Percentiles rank a stretch among this genome's conserved stretches.
These are phyloP conservation scores for Rhabdornis inornatus DNA, from an alignment of 2,113 vertebrate genomes.

Conservation along the genomic window DNA sequence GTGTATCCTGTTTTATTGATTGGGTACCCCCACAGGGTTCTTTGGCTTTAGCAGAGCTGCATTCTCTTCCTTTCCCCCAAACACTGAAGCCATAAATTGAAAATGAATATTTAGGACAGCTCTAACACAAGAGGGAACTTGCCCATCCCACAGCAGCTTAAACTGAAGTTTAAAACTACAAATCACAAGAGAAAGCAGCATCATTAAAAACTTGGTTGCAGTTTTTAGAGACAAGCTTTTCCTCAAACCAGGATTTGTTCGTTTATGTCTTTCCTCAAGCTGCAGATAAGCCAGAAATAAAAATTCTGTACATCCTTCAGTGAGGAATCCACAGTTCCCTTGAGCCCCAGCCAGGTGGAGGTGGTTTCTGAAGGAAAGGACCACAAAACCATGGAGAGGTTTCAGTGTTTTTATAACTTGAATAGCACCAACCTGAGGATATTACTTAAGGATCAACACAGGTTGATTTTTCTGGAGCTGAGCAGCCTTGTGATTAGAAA, in stretches of 20 bases:
- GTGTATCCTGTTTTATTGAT: background rate
- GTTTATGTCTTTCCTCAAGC: conserved; percentile 27
- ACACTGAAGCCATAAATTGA: background rate
- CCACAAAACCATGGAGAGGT: background rate
- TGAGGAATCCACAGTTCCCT: background rate
- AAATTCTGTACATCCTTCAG: background rate
- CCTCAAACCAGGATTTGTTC: background rate
- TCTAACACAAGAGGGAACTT: background rate
- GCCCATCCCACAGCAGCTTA: background rate
- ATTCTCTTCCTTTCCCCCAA: background rate
- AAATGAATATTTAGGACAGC: background rate
- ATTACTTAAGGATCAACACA: background rate
- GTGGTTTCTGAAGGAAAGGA: conserved; percentile 6
- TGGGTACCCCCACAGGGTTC: background rate
- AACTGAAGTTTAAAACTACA: background rate
- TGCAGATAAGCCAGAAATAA: background rate
- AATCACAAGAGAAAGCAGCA: background rate
- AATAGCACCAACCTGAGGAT: background rate
- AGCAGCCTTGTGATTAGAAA: background rate
- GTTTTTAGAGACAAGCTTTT: background rate
- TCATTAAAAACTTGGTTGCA: background rate
- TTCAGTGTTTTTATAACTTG: background rate
- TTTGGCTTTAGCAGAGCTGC: background rate
- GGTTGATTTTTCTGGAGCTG: background rate
- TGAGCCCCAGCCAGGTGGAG: background rate